Conservation (phyloP, 2,113 vertebrate genomes). For the Lophura nycthemera region DNA sequence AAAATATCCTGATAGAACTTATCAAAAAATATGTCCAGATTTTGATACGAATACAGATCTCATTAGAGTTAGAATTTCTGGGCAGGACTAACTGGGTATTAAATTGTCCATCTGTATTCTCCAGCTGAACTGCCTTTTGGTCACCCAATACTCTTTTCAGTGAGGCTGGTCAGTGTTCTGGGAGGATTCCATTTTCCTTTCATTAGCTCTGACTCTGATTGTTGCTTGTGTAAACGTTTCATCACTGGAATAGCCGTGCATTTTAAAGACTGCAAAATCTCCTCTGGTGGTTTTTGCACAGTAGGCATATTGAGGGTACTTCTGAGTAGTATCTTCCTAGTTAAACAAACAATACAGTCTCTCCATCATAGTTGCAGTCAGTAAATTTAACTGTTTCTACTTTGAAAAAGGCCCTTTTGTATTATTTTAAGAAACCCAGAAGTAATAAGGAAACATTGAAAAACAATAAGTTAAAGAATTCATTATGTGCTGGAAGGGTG, state of each 20-base stretch:
- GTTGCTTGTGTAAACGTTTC: not conserved
- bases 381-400: conserved; percentile 65
- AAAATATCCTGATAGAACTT: not conserved
- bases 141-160: not conserved
- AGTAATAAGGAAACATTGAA: conserved; percentile 71
- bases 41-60: not conserved
- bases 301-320: conserved; percentile 35
- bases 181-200: not conserved
- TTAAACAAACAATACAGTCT: conserved; percentile 63
- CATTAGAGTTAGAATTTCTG: not conserved
- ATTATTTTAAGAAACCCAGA: conserved; percentile 71
- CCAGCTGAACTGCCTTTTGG: not conserved
- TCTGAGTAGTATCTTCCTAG: conserved; percentile 47
- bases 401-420: conserved; percentile 63
- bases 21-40: not conserved
- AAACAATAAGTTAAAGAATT: conserved; percentile 76
- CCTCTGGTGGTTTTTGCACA: conserved; percentile 40
- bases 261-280: not conserved
- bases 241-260: not conserved
- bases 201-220: not conserved
- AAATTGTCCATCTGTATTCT: not conserved
- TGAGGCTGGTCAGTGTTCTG: not conserved
- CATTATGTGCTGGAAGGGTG: conserved; percentile 57
- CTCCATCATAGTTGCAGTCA: conserved; percentile 58
- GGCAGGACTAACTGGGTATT: not conserved